A percentile compares a stretch with the other conserved stretches of the same genome.
These are phyloP conservation scores for Orthosia gothica DNA, from an alignment of 2,888 invertebrate genomes.

Conservation along the genomic window DNA sequence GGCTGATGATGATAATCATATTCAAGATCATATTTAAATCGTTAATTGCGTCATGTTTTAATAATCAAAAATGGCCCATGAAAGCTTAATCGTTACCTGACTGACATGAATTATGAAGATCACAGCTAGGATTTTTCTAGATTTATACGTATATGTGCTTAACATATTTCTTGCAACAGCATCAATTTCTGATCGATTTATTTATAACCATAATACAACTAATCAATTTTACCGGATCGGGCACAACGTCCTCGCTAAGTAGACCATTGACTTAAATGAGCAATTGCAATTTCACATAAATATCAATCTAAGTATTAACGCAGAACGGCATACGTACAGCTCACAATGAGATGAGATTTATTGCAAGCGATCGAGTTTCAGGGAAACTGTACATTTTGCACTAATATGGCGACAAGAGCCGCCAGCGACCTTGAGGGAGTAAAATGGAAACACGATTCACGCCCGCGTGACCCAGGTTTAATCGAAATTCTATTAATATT, in stretches of 20 bases:
- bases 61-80: not conserved
- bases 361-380: slow-evolving; percentile 50
- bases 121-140: not conserved
- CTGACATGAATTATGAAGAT: not conserved
- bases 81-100: not conserved
- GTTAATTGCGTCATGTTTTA: not conserved
- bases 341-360: slow-evolving; percentile 53
- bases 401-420: too few species aligned
- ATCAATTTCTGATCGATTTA: not conserved
- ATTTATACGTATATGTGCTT: not conserved
- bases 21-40: not conserved
- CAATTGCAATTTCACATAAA: slow-evolving; percentile 73
- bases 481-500: too few species aligned
- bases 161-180: not conserved
- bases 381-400: slow-evolving; percentile 42
- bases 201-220: slow-evolving; percentile 1
- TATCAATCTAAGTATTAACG: slow-evolving; percentile 68
- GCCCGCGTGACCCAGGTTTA: too few species aligned
- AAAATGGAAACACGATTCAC: too few species aligned
- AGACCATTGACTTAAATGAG: slow-evolving; percentile 64
- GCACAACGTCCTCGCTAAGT: slow-evolving; percentile 36
- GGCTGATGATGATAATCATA: too few species aligned
- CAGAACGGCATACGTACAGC: slow-evolving; percentile 33
- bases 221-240: slow-evolving; percentile 37
- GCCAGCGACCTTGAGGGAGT: too few species aligned